phyloP scores from a whole-genome alignment of 2,888 invertebrate genomes.

The Barypeithes pellucidus region DNA sequence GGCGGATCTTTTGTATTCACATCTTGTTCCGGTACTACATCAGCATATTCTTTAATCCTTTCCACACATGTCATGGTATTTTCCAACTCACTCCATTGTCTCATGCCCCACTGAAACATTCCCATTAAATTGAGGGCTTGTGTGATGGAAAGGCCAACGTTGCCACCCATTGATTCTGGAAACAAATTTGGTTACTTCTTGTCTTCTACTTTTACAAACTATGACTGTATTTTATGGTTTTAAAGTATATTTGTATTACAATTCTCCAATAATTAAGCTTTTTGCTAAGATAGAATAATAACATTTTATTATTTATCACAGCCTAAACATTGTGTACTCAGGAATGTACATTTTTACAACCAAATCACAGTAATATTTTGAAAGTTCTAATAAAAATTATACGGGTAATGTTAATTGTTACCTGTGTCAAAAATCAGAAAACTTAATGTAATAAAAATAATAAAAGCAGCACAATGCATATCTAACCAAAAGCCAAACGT shows the following conservation, averaged over 20 bases:
- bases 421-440: slow-evolving; percentile 76
- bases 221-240: no score
- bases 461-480: slow-evolving; percentile 78
- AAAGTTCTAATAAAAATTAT: no score
- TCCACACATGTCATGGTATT: slow-evolving; percentile 95
- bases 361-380: no score
- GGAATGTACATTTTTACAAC: no score
- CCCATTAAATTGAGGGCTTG: slow-evolving; percentile 67
- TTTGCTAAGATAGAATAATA: no score
- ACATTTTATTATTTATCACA: no score
- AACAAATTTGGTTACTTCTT: slow-evolving; percentile 20
- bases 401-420: no score
- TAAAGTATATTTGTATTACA: no score
- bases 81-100: slow-evolving; percentile 69
- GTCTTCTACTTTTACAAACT: no score
- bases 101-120: slow-evolving; percentile 91
- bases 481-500: slow-evolving; percentile 83
- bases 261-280: no score
- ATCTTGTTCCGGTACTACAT: slow-evolving; percentile 75
- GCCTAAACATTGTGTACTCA: no score
- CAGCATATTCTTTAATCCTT: slow-evolving; percentile 87
- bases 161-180: slow-evolving; percentile 66
- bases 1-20: slow-evolving; percentile 51
- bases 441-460: slow-evolving; percentile 76
- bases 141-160: slow-evolving; percentile 68